These are phyloP conservation scores for Lagorchestes hirsutus DNA, from an alignment of 2,797 vertebrate genomes.

Conservation along the genomic window DNA sequence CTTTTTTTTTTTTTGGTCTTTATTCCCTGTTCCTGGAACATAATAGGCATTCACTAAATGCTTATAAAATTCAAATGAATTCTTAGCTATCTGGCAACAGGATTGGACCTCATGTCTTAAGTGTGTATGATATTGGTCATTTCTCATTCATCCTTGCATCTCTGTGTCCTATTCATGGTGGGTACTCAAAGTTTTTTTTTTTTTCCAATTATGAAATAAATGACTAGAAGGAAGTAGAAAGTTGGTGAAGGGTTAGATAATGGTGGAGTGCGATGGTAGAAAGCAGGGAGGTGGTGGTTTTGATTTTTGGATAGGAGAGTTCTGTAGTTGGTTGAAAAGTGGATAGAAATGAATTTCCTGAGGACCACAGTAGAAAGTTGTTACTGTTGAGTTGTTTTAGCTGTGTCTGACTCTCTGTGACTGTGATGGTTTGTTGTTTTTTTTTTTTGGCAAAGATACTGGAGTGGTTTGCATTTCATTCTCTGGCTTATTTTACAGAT, in stretches of 20 bases:
- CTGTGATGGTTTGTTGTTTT: not conserved
- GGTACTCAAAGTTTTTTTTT: not conserved
- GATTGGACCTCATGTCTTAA: not conserved
- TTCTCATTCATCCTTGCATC: not conserved
- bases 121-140: not conserved
- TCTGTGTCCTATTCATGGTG: not conserved
- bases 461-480: not conserved
- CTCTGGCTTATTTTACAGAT: not conserved
- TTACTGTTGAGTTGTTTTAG: not conserved
- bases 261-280: not conserved
- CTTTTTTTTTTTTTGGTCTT: not conserved
- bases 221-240: slow-evolving; percentile 35
- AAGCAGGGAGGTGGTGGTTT: not conserved
- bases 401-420: not conserved
- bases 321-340: not conserved
- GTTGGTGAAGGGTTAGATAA: slow-evolving; percentile 7
- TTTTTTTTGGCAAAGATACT: not conserved
- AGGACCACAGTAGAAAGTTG: not conserved
- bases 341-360: slow-evolving; percentile 28
- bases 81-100: not conserved
- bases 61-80: not conserved
- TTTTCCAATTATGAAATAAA: not conserved
- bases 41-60: not conserved
- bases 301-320: not conserved
- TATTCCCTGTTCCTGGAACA: not conserved